Evolutionary conservation across 2,797 vertebrate genomes (phyloP), one percentile per base, ranked within the genome.

Genomic region (Oceanodroma leucorhoa): DNA sequence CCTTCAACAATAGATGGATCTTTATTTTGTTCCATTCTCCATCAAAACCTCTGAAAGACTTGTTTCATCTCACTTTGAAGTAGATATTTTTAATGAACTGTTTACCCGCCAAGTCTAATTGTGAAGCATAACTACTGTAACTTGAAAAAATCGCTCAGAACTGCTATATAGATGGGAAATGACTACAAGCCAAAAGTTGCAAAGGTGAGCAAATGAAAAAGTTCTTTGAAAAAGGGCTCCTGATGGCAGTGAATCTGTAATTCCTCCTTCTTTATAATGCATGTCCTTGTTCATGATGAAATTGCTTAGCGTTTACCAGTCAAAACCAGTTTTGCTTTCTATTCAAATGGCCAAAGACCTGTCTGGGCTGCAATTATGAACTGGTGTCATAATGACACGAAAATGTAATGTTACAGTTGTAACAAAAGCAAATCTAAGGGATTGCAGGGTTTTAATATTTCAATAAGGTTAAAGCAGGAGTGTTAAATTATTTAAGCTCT

Each of bases 401-500:
- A 87, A 95, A 80, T 51, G 67, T 54, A 87, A 94, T 43, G 57
- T 89, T 88, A 77, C 70, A 65, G 38, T 34, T 90, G 80, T 87
- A 95, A 97, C 95, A 94, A 92, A 95, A 87, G 90, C 57, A 94
- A 96, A 94, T 80, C 81, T 80, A 85, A 91, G 54, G 61, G 78
- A 95, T 80, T 38, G 71, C 88, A 90, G 62, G 20, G 24, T 65
- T 94, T 97, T 85, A 97, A 96, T 95, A 97, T 95, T 97, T 96
- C 90, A 96, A 34, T 79, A 90, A 95, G 90, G 91, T 96, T 96
- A 96, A 96, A 96, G 77, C 55, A 95, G 78, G 83, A 89, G 45
- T 50, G 15, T 64, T 96, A 69, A 97, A 96, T 96, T 48, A 95
- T 96, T 96, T 83, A 96, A 61, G 48, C 65, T 77, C 67, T 77